Evolutionary conservation across 2,113 vertebrate genomes (phyloP).

Genomic region (Lanius ludovicianus): DNA sequence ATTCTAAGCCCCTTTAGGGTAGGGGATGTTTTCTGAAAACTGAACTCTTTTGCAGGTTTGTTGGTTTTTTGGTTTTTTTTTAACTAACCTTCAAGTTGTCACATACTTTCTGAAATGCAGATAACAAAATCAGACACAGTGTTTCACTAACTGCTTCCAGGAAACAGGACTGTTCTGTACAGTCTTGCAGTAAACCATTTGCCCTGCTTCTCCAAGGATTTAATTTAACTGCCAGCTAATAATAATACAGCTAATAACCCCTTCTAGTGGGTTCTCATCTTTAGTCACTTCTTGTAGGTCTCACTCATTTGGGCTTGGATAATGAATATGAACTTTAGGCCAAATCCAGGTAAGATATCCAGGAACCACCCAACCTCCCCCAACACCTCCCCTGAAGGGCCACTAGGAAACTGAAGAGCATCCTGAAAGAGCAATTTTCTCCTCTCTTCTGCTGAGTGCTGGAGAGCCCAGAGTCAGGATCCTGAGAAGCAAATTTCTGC

Average conservation of each 20-base stretch:
- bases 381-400: not conserved
- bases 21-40: conserved; percentile 1
- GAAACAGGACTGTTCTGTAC: not conserved
- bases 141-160: not conserved
- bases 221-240: not conserved
- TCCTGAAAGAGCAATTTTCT: not conserved
- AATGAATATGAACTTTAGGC: not conserved
- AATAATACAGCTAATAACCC: not conserved
- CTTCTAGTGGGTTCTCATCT: not conserved
- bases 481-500: not conserved
- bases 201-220: not conserved
- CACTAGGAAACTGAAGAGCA: not conserved
- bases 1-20: conserved; percentile 15
- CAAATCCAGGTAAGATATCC: not conserved
- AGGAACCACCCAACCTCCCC: not conserved
- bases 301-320: not conserved
- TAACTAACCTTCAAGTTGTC: not conserved
- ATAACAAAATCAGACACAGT: not conserved
- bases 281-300: not conserved
- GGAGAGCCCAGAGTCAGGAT: not conserved
- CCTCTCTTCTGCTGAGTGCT: not conserved
- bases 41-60: not conserved
- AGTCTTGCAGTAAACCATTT: not conserved
- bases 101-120: not conserved
- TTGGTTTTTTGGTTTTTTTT: not conserved